Evolutionary conservation across 2,888 invertebrate genomes (phyloP), one percentile per base, ranked within the genome.

Genomic region (Andrena marginata): DNA sequence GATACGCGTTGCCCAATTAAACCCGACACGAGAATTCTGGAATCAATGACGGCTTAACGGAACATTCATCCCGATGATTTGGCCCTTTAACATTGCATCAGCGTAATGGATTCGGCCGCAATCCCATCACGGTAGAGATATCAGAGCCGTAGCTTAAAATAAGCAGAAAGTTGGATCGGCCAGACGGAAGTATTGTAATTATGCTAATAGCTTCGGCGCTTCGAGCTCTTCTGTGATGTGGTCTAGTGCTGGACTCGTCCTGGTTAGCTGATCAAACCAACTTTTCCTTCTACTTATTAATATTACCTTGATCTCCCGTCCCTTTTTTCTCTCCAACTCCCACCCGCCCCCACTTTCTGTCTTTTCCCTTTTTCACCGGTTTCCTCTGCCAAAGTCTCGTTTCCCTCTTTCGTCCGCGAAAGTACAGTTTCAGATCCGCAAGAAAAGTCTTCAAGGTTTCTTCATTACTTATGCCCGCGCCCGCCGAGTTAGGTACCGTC

Each of bases 271-370:
- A 93, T 93, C 93, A 92, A 92, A 93, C 93, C 92, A 93, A 93
- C 92, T 93, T 93, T 93, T 92, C 92, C 92, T 91, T 91, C 93
- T 92, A 94, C 93, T 93, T 93, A 93, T 93, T 93, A 94, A 94
- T 93, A 93, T 93, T 93, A 93, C 92, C 89, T 83, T 86, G 87
- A 82, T 84, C 78, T 48, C 54, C 71, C 79, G 6, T 77, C 74
- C 72, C 71, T 60, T 64, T 76, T 59, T 56, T 63, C 64, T 31
- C 13, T 42, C 26, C n/a, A 13, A 23, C 20, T 20, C 10, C 62
- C 56, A 10, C 56, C 56, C 10, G 8, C 26, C 35, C 8, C 6
- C 42, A 13, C 3, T 56, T 31, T 31, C 64, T 42, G 16, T 26
- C n/a, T 20, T 35, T 49, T 51, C 31, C 35, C 54, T 33, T 31